Conservation (phyloP, 37 sponge, comb jelly and placozoan genomes). For the Corticium candelabrum region DNA sequence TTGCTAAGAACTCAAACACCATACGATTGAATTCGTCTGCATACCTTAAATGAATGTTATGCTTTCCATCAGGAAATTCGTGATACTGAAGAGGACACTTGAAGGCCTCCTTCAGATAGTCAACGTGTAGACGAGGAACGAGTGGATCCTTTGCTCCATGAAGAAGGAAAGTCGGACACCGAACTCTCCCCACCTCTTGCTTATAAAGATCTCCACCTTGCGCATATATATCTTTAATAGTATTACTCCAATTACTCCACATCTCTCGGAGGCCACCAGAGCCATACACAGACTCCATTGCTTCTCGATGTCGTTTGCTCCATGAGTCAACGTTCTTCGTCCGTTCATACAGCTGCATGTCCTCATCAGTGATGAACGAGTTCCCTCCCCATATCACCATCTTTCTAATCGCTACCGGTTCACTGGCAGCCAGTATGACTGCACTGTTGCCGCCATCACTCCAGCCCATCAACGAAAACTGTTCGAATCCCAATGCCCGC, state of each 20-base stretch:
- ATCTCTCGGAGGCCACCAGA: slow-evolving; percentile 18
- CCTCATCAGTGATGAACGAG: slow-evolving; percentile 40
- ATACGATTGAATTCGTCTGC: slow-evolving; percentile 43
- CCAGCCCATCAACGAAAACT: slow-evolving; percentile 62
- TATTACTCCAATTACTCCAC: slow-evolving; percentile 43
- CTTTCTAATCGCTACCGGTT: slow-evolving; percentile 28
- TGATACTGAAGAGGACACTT: background rate
- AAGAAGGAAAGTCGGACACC: slow-evolving; percentile 49
- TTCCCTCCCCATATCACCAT: slow-evolving; percentile 52
- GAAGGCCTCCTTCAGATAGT: slow-evolving; percentile 12
- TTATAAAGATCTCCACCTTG: slow-evolving; percentile 34
- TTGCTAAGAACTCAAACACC: slow-evolving; percentile 31
- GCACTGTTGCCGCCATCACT: slow-evolving; percentile 60
- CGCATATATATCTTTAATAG: slow-evolving; percentile 3
- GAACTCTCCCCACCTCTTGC: slow-evolving; percentile 6
- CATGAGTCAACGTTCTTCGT: slow-evolving; percentile 36
- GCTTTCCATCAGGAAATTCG: slow-evolving; percentile 37
- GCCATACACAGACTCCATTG: slow-evolving; percentile 38
- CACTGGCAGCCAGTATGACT: slow-evolving; percentile 23
- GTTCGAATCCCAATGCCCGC: slow-evolving; percentile 29
- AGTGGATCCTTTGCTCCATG: slow-evolving; percentile 52
- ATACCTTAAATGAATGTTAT: slow-evolving; percentile 46
- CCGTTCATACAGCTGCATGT: slow-evolving; percentile 31
- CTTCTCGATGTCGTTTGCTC: slow-evolving; percentile 29
- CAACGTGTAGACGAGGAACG: background rate